These are phyloP conservation scores for Drosophila mayri DNA, from an alignment of 1,140 invertebrate species.

Conservation along the genomic window DNA sequence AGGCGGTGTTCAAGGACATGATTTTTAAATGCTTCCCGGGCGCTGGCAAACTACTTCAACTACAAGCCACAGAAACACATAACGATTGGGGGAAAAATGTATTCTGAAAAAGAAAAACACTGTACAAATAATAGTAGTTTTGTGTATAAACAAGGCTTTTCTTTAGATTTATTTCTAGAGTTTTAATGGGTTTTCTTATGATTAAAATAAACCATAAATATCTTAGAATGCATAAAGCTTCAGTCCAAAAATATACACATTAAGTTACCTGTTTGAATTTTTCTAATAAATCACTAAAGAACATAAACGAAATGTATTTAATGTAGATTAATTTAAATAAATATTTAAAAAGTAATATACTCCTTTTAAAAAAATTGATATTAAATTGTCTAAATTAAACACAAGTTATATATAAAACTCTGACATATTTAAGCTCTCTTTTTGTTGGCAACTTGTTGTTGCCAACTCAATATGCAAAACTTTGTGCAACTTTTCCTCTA, in stretches of 20 bases:
- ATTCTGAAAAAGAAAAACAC: background rate
- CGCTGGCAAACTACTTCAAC: constrained; percentile 57
- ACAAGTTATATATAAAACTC: background rate
- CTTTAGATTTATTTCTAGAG: too few relatives aligned
- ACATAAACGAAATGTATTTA: background rate
- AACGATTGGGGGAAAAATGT: constrained; percentile 2
- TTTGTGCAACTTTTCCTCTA: constrained; percentile 13
- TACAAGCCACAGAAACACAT: constrained; percentile 32
- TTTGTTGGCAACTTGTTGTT: constrained; percentile 14
- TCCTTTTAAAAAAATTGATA: background rate
- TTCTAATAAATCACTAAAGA: background rate
- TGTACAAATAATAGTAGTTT: background rate
- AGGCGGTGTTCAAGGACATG: constrained; percentile 71
- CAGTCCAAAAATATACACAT: background rate
- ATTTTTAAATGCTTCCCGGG: constrained; percentile 69
- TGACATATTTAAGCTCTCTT: background rate
- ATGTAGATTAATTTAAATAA: background rate
- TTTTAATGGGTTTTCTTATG: too few relatives aligned
- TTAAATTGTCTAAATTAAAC: background rate
- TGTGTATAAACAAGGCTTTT: too few relatives aligned
- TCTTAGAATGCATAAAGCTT: background rate
- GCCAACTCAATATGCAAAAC: constrained; percentile 16
- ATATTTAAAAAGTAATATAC: background rate
- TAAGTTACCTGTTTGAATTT: background rate
- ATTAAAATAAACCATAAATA: too few relatives aligned